phyloP scores from a whole-genome alignment of 30 jellyfish, hydroid and myxozoan species.

The Chrysaora quinquecirrha region DNA sequence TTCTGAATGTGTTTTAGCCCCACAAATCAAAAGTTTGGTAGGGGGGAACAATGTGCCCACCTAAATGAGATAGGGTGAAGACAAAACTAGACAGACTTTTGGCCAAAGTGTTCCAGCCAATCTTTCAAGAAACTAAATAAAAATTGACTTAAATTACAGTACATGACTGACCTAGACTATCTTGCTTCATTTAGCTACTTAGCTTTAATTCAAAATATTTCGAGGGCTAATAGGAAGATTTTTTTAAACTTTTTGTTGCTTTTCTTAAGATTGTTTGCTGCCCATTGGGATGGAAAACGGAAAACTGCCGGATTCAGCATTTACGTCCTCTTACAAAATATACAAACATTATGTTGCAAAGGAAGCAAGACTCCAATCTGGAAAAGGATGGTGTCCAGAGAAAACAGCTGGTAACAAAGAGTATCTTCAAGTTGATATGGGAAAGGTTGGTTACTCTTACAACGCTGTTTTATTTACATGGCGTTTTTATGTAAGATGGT shows the following conservation, averaged over 20 bases:
- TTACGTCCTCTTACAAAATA: slow-evolving; percentile 35
- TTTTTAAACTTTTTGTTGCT: background rate
- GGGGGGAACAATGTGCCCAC: too few relatives aligned
- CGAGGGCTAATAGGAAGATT: too few relatives aligned
- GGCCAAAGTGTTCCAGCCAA: too few relatives aligned
- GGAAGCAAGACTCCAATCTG: slow-evolving; percentile 32
- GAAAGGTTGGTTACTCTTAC: slow-evolving; percentile 34
- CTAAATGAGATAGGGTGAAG: too few relatives aligned
- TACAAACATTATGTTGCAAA: background rate
- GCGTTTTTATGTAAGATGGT: background rate
- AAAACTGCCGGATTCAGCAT: slow-evolving; percentile 55
- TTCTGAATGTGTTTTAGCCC: too few relatives aligned
- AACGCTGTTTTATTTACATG: background rate
- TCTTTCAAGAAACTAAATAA: too few relatives aligned
- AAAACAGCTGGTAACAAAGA: slow-evolving; percentile 20
- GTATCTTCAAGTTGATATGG: slow-evolving; percentile 68
- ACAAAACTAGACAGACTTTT: too few relatives aligned
- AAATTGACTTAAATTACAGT: too few relatives aligned
- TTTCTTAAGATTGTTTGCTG: slow-evolving; percentile 39
- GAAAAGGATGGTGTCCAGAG: slow-evolving; percentile 37
- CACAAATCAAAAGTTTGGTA: too few relatives aligned
- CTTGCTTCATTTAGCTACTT: too few relatives aligned
- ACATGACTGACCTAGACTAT: too few relatives aligned
- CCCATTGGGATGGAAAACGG: slow-evolving; percentile 78
- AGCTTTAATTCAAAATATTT: too few relatives aligned